Conservation (phyloP, 2,888 invertebrate species). For the Netelia melanura region DNA sequence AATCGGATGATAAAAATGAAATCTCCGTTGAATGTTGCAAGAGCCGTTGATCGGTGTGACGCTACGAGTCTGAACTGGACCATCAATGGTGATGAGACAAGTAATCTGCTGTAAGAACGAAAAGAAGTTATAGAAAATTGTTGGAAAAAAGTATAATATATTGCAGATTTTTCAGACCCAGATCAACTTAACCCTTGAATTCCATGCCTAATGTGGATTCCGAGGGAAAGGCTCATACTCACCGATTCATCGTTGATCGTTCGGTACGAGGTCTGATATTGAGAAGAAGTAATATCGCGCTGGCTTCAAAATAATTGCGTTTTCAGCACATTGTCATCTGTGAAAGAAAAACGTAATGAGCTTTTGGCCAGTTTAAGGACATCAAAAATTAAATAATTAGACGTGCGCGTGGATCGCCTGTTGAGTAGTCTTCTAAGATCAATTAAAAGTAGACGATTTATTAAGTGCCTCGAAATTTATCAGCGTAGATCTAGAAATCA, state of each 20-base stretch:
- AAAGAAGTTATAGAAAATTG: neutral
- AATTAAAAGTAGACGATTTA: constrained; percentile 18
- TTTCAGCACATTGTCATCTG: too few species aligned
- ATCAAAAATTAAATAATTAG: constrained; percentile 13
- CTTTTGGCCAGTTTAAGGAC: neutral
- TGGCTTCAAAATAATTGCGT: too few species aligned
- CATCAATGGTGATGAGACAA: too few species aligned
- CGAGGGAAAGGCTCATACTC: neutral
- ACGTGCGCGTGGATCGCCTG: neutral
- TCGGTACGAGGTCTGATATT: neutral
- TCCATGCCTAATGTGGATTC: constrained; percentile 2
- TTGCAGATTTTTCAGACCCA: neutral
- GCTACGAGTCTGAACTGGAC: neutral
- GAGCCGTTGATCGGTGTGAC: neutral
- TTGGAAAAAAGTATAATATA: neutral
- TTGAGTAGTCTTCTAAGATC: constrained; percentile 18
- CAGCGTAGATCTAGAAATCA: neutral
- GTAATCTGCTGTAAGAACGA: neutral
- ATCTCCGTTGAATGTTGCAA: neutral
- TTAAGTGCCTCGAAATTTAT: constrained; percentile 41
- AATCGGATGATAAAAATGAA: neutral
- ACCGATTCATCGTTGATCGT: neutral
- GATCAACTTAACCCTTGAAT: neutral
- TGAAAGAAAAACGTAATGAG: too few species aligned
- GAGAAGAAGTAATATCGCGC: neutral